Evolutionary conservation across 1,140 invertebrate genomes (phyloP), one percentile per base, ranked within the genome.

Genomic region (Aphaenogaster floridana): DNA sequence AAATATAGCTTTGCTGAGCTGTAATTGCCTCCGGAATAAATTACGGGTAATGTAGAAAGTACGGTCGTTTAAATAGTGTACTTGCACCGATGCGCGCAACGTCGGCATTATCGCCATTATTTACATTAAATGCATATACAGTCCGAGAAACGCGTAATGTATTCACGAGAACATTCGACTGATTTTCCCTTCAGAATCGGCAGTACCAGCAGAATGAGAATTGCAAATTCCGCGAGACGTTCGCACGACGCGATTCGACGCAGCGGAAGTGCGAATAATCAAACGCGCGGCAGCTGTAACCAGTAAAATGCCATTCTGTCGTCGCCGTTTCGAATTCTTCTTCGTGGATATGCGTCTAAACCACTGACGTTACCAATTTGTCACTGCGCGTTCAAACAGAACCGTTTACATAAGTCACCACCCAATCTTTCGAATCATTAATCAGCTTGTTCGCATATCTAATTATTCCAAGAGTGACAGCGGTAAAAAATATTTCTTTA

Each of bases 11-110:
- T 39, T 17, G 52, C 50, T 42, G 59, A 6, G 34, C 77, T 63
- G 64, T 87, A 90, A 89, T 90, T 87, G 89, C 89, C 34, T 66
- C 71, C 57, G 59, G 89, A 89, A 90, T 90, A 89, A 90, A 90
- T 90, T 89, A 79, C 83, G 39, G 52, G 36, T 74, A 89, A 77
- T 85, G 77, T 64, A 78, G 88, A 83, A 90, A 90, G 78, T 66
- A 69, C 50, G 61, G 77, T 78, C 69, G 57, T 87, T 83, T 77
- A 86, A 90, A 89, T 89, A 72, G 68, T 81, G 42, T 86, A 69
- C 59, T 54, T 34, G 59, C 54, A 74, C 74, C 13, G 28, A 36
- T 57, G 17, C 69, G 63, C 57, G 39, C 39, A 36, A 50, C 28
- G 77, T 8, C 21, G 21, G 42, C 66, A 17, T 34, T 17, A 59